These are phyloP conservation scores for Lochmaea crataegi DNA, from an alignment of 2,888 invertebrate species.

Conservation along the genomic window DNA sequence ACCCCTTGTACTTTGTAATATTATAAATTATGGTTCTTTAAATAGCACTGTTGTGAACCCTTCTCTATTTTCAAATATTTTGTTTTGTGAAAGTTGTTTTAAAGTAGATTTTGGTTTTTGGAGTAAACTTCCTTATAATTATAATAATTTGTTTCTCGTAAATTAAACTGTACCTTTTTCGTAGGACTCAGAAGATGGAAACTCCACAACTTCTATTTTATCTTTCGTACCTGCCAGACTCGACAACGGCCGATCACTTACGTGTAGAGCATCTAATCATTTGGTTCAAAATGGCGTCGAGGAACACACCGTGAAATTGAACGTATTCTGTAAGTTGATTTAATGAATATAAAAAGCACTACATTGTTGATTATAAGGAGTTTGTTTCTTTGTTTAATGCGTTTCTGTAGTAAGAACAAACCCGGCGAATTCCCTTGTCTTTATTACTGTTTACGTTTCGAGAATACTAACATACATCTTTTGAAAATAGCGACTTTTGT, in stretches of 20 bases:
- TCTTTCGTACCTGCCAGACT: constrained; percentile 80
- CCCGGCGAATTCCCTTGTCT: background rate
- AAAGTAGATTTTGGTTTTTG: no score
- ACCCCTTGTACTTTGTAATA: no score
- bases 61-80: no score
- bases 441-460: background rate
- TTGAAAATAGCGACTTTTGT: background rate
- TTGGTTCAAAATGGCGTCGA: constrained; percentile 77
- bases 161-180: constrained; percentile 42
- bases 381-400: constrained; percentile 44
- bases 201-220: constrained; percentile 82
- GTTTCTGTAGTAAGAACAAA: constrained; percentile 32
- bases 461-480: background rate
- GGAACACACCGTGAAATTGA: constrained; percentile 84
- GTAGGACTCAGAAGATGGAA: constrained; percentile 84
- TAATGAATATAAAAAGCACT: constrained; percentile 48
- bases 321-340: constrained; percentile 86
- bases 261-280: constrained; percentile 84
- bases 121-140: no score
- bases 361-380: constrained; percentile 49
- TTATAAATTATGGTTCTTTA: no score
- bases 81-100: no score
- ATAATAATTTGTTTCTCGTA: no score
- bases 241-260: constrained; percentile 82
- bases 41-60: no score